Conservation (phyloP, 92 coral and sea anemone genomes). For the Anthopleura xanthogrammica region DNA sequence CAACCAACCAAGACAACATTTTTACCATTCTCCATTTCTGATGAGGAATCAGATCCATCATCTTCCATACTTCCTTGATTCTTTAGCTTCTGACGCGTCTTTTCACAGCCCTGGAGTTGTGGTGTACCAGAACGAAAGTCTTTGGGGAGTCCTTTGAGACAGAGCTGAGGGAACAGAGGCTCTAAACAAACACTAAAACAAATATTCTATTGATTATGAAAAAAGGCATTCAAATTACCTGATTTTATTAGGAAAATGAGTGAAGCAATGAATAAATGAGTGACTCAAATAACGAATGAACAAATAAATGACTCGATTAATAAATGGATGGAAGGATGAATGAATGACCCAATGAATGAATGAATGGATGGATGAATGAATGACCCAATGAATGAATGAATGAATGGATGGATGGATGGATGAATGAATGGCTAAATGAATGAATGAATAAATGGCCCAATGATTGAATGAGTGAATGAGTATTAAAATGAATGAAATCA, state of each 20-base stretch:
- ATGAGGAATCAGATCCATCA: conserved; percentile 17
- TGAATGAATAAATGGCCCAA: no score
- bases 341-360: not conserved
- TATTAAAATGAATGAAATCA: not conserved
- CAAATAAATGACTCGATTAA: no score
- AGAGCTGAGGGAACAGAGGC: conserved; percentile 92
- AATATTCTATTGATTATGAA: not conserved
- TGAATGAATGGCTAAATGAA: no score
- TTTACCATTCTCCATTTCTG: conserved; percentile 54
- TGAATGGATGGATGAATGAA: not conserved
- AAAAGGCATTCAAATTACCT: no score
- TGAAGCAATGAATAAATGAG: not conserved
- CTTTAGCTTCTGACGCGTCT: conserved; percentile 47
- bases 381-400: not conserved
- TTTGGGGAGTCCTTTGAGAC: conserved; percentile 84
- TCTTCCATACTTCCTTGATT: not conserved
- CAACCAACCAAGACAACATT: no score
- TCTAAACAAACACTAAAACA: conserved; percentile 78
- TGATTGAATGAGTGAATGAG: no score
- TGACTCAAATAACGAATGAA: no score
- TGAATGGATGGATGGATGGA: no score
- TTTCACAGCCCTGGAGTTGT: conserved; percentile 52
- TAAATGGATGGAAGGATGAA: not conserved
- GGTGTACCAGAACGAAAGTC: conserved; percentile 90
- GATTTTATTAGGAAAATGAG: not conserved